Evolutionary conservation across 2,888 invertebrate genomes (phyloP).

Genomic region (Boloria euphrosyne): DNA sequence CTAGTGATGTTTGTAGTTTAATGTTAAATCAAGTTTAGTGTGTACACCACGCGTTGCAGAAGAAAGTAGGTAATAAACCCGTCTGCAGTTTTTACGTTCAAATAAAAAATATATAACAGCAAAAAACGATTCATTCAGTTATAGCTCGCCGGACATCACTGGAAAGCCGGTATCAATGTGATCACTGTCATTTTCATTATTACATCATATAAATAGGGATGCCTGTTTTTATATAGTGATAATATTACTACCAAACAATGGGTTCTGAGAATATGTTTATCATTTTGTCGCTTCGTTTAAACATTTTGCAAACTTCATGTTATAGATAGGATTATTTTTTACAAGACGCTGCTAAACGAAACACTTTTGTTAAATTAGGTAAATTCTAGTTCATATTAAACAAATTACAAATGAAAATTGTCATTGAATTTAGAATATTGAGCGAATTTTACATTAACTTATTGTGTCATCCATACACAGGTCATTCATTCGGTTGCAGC

Average conservation of each 20-base stretch:
- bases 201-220: slow-evolving; percentile 21
- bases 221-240: background rate
- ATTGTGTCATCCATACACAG: slow-evolving; percentile 19
- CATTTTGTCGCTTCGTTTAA: too few species aligned
- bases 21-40: too few species aligned
- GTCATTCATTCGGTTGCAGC: slow-evolving; percentile 20
- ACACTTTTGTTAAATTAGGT: too few species aligned
- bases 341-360: too few species aligned
- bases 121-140: slow-evolving; percentile 22
- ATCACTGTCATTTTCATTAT: slow-evolving; percentile 31
- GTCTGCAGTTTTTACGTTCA: background rate
- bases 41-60: too few species aligned
- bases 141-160: slow-evolving; percentile 23
- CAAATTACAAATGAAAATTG: background rate
- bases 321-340: background rate
- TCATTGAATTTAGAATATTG: too few species aligned
- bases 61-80: background rate
- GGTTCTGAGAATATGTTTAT: too few species aligned
- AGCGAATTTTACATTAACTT: background rate
- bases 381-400: background rate
- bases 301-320: too few species aligned
- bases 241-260: background rate
- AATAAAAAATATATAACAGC: slow-evolving; percentile 16
- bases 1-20: too few species aligned
- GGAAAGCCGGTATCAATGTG: slow-evolving; percentile 30